Conservation (phyloP, 2,113 vertebrate genomes). For the Rhombomys opimus region DNA sequence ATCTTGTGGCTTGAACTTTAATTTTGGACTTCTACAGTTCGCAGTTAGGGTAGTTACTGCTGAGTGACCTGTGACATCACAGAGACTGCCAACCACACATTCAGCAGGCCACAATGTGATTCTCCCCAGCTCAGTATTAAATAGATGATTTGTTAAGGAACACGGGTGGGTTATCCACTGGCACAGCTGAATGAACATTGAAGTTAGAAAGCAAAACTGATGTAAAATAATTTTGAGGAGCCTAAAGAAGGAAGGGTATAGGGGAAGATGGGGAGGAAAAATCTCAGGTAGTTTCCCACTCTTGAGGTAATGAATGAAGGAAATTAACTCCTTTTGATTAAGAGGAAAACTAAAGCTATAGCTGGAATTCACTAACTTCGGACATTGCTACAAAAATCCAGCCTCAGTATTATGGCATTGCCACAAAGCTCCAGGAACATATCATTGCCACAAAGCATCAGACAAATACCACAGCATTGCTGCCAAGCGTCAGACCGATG, state of each 20-base stretch:
- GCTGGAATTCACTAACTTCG: background rate
- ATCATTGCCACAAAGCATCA: background rate
- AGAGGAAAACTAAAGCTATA: background rate
- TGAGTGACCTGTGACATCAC: background rate
- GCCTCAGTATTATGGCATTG: background rate
- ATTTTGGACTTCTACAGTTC: constrained; percentile 25
- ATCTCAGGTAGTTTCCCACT: background rate
- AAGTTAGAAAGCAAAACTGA: background rate
- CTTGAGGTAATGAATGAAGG: background rate
- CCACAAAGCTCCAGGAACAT: background rate
- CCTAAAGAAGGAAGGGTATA: background rate
- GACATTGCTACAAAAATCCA: background rate
- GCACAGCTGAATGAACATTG: background rate
- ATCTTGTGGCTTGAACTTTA: constrained; percentile 23
- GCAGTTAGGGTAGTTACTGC: background rate
- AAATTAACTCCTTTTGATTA: background rate
- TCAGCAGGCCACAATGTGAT: accelerated
- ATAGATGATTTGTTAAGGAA: background rate
- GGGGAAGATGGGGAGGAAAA: background rate
- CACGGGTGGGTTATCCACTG: background rate
- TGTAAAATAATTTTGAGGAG: background rate
- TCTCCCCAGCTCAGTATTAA: background rate
- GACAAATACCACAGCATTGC: background rate
- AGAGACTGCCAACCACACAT: background rate
- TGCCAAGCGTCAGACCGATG: background rate